Conservation (phyloP, 92 coral and sea anemone genomes). For the Parazoanthus atlanticus region DNA sequence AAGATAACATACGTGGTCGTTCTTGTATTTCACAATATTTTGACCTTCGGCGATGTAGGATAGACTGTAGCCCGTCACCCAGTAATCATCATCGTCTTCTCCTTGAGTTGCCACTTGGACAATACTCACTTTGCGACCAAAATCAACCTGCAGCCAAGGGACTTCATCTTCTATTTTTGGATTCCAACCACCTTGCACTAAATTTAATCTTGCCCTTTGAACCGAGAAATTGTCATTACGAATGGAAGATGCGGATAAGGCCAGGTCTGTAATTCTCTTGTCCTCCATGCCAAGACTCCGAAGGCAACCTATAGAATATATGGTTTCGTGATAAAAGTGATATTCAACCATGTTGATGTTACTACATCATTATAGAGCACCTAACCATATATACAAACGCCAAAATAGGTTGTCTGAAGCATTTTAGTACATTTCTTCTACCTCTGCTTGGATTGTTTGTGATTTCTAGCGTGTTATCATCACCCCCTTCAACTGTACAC, state of each 20-base stretch:
- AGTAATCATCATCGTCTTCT: background rate
- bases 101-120: background rate
- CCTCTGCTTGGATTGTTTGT: too few species aligned
- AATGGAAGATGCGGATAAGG: background rate
- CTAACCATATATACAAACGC: too few species aligned
- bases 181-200: background rate
- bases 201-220: background rate
- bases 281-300: background rate
- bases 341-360: too few species aligned
- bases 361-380: background rate
- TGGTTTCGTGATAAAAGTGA: too few species aligned
- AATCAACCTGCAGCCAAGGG: background rate
- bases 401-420: too few species aligned
- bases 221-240: background rate
- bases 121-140: conserved; percentile 3
- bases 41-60: background rate
- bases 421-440: too few species aligned
- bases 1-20: background rate
- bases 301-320: background rate
- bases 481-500: too few species aligned
- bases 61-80: background rate
- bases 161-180: accelerated
- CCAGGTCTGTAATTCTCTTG: background rate
- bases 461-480: too few species aligned
- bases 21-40: background rate